phyloP scores from a whole-genome alignment of 2,888 invertebrate species.

The Lucinisca nassula region DNA sequence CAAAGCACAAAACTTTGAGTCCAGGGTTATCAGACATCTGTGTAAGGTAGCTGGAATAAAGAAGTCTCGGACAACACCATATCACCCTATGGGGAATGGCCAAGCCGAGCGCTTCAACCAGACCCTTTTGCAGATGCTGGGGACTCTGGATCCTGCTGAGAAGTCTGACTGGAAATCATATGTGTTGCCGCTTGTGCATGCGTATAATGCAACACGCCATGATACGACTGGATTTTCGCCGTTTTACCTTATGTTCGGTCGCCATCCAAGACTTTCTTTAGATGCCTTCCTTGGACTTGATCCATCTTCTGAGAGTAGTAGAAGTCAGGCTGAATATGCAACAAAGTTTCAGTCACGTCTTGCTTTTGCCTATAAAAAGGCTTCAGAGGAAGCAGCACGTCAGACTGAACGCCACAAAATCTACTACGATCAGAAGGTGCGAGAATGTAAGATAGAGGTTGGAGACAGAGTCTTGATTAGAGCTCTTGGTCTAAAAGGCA shows the following conservation, averaged over 20 bases:
- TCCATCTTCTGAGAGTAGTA: background rate
- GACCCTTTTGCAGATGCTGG: constrained; percentile 33
- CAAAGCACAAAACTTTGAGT: constrained; percentile 38
- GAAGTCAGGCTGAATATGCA: background rate
- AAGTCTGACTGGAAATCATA: background rate
- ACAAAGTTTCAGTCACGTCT: background rate
- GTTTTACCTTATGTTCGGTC: background rate
- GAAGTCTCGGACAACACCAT: constrained; percentile 39
- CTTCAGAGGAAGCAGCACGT: background rate
- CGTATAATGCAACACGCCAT: no score
- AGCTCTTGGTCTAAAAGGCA: constrained; percentile 10
- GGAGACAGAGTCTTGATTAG: no score
- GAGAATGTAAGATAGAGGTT: background rate
- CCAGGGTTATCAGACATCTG: constrained; percentile 33
- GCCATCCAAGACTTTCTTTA: background rate
- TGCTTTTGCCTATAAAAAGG: constrained; percentile 7
- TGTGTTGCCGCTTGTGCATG: background rate
- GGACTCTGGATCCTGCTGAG: constrained; percentile 1
- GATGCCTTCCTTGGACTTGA: background rate
- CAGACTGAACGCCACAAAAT: constrained; percentile 7
- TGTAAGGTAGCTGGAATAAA: constrained; percentile 13
- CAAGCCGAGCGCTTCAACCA: constrained; percentile 38
- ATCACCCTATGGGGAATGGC: constrained; percentile 40
- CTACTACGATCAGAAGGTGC: constrained; percentile 10
- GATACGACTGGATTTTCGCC: background rate